Evolutionary conservation across 2,888 invertebrate species (phyloP).

Genomic region (Pardosa pseudoannulata): DNA sequence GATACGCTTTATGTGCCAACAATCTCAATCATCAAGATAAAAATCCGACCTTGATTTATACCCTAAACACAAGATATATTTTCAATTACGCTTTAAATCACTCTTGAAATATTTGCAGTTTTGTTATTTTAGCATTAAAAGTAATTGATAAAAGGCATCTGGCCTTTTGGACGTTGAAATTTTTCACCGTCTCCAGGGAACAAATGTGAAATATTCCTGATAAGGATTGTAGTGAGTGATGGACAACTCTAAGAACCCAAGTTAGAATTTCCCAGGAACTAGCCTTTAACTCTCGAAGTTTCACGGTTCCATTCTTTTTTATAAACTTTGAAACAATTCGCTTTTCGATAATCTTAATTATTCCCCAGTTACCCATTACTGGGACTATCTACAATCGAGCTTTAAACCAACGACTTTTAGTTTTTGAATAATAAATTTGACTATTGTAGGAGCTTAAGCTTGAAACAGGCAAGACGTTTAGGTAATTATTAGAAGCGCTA

Average conservation of each 20-base stretch:
- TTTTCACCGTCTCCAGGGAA: background rate
- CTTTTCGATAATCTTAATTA: background rate
- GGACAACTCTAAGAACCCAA: background rate
- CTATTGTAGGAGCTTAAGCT: constrained; percentile 40
- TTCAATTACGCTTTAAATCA: background rate
- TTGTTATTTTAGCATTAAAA: background rate
- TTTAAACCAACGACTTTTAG: constrained; percentile 21
- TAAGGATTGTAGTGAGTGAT: background rate
- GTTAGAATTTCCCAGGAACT: background rate
- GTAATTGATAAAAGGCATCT: background rate
- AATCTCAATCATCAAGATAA: too few relatives aligned
- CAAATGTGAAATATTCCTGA: constrained; percentile 10
- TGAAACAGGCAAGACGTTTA: background rate
- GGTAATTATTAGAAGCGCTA: constrained; percentile 67
- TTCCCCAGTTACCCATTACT: background rate
- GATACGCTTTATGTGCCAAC: too few relatives aligned
- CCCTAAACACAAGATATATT: too few relatives aligned
- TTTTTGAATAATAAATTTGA: constrained; percentile 71
- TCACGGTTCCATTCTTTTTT: background rate
- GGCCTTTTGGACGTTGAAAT: background rate
- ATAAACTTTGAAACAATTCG: constrained; percentile 3
- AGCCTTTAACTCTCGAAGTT: background rate
- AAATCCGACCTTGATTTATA: too few relatives aligned
- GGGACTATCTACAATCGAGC: background rate
- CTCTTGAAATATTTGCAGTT: background rate